Percentiles rank a stretch among this genome's conserved stretches.
These are phyloP conservation scores for Neotoma lepida DNA, from an alignment of 2,113 vertebrate genomes.

Conservation along the genomic window DNA sequence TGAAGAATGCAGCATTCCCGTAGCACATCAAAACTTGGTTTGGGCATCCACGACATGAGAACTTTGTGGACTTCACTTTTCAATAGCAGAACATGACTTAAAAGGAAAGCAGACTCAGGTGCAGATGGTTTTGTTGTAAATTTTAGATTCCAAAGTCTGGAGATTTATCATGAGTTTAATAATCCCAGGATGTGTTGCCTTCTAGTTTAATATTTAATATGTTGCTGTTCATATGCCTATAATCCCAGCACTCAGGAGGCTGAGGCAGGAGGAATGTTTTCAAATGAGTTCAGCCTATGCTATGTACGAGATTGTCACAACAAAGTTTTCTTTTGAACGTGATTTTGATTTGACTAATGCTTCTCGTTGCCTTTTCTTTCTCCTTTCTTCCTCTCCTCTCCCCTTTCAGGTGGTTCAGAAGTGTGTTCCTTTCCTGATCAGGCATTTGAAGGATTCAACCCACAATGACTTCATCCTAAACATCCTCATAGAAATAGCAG, in stretches of 20 bases:
- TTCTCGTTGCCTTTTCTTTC: slow-evolving; percentile 28
- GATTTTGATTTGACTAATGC: neutral
- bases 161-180: neutral
- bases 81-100: neutral
- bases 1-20: neutral
- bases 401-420: slow-evolving; percentile 88
- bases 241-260: neutral
- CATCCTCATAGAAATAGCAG: slow-evolving; percentile 89
- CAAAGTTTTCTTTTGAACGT: neutral
- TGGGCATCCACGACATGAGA: neutral
- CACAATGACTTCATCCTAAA: slow-evolving; percentile 88
- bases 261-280: neutral
- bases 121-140: slow-evolving; percentile 9
- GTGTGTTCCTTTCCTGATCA: slow-evolving; percentile 88
- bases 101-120: neutral
- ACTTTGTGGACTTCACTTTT: neutral
- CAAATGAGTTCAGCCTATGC: neutral
- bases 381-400: neutral
- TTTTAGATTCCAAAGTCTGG: slow-evolving; percentile 51
- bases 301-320: neutral
- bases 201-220: neutral
- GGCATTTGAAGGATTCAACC: slow-evolving; percentile 86
- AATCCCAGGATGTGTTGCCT: neutral
- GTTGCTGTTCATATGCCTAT: neutral
- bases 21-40: neutral